These are phyloP conservation scores for Pocillopora damicornis DNA, from an alignment of 64 coral and sea anemone genomes.

Conservation along the genomic window DNA sequence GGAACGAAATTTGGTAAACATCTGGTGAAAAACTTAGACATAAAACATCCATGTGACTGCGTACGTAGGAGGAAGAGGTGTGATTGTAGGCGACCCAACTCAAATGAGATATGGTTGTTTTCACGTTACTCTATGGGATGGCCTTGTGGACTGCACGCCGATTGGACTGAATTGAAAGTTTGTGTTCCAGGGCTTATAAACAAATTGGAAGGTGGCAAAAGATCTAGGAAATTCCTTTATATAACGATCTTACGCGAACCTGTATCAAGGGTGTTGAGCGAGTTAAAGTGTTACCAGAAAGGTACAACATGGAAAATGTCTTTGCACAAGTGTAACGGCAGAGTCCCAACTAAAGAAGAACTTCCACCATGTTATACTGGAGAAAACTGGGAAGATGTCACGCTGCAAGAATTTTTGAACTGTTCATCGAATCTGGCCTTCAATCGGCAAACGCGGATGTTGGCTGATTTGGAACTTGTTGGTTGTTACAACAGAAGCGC, in stretches of 20 bases:
- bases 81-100: constrained; percentile 67
- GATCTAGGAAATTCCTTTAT: constrained; percentile 70
- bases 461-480: constrained; percentile 79
- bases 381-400: constrained; percentile 75
- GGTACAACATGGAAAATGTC: constrained; percentile 85
- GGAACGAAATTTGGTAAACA: constrained; percentile 90
- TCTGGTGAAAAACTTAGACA: constrained; percentile 70
- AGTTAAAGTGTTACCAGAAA: constrained; percentile 80
- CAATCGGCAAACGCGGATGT: constrained; percentile 93
- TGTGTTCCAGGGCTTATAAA: constrained; percentile 80
- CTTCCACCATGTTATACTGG: constrained; percentile 79
- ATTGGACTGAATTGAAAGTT: constrained; percentile 76
- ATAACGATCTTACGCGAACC: constrained; percentile 86
- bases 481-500: constrained; percentile 71
- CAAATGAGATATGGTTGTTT: constrained; percentile 76
- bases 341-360: constrained; percentile 57
- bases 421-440: constrained; percentile 88
- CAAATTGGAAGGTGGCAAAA: constrained; percentile 31
- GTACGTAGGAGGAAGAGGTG: constrained; percentile 34
- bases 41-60: constrained; percentile 65
- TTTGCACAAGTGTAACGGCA: constrained; percentile 75
- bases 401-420: constrained; percentile 51
- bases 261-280: constrained; percentile 78
- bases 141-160: constrained; percentile 92
- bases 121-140: constrained; percentile 90